Conservation (phyloP, 2,797 vertebrate genomes). For the Holocentrus rufus region DNA sequence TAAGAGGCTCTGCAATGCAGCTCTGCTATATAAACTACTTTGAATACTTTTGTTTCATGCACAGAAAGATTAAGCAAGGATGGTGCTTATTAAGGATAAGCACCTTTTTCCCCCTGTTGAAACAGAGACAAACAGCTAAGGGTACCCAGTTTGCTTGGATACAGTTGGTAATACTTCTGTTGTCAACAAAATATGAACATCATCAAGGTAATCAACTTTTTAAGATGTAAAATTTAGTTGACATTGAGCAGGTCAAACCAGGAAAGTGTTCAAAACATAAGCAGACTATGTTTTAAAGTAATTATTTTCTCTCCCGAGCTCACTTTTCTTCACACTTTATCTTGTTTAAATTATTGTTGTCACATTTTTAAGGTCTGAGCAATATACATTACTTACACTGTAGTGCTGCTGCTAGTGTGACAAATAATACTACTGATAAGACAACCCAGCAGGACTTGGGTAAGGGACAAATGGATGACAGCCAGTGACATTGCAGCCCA, state of each 20-base stretch:
- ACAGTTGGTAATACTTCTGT: background rate
- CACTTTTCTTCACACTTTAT: background rate
- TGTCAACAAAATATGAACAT: too few relatives aligned
- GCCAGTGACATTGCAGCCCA: constrained; percentile 23
- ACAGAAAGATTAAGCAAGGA: constrained; percentile 41
- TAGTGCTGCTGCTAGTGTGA: background rate
- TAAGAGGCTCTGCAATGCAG: constrained; percentile 72
- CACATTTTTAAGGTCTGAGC: background rate
- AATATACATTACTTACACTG: too few relatives aligned
- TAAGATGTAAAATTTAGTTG: too few relatives aligned
- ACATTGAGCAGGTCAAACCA: background rate
- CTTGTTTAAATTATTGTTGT: background rate
- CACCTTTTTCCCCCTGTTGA: constrained; percentile 6
- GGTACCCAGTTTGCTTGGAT: background rate
- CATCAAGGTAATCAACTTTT: too few relatives aligned
- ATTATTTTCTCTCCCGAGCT: background rate
- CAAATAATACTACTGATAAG: background rate
- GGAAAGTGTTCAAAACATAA: background rate
- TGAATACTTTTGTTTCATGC: constrained; percentile 64
- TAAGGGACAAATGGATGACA: background rate
- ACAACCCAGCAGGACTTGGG: background rate
- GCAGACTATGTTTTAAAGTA: background rate
- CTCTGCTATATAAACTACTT: constrained; percentile 63
- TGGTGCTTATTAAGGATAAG: background rate
- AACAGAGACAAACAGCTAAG: constrained; percentile 5